Evolutionary conservation across 2,888 invertebrate genomes (phyloP), one percentile per base, ranked within the genome.

Genomic region (Deilephila porcellus): DNA sequence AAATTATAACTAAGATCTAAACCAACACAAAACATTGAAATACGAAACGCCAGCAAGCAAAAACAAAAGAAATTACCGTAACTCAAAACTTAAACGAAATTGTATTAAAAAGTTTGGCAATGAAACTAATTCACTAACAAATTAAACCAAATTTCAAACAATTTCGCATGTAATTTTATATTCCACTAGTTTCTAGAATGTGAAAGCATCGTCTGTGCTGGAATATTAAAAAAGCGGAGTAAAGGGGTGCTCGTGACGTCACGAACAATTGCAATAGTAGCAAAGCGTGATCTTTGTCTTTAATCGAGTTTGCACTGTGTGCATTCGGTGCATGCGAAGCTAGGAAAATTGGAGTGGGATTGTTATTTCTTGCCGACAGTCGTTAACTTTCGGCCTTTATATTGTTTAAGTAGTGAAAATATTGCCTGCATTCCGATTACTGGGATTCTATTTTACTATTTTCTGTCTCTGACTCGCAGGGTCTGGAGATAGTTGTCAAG

Each of bases 241-340:
- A 37, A 64, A 64, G 45, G n/a, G 45, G 45, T n/a, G 64, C 20
- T 81, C 86, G 86, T 90, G 89, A 89, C 88, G 87, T 88, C 89
- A 90, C 86, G 86, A 86, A 77, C 85, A 82, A 83, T 82, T 90
- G 90, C 88, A 89, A 88, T 88, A 82, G 85, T 90, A 90, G 90
- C 89, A 45, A 90, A 91, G 91, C 85, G 89, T 88, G 89, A 91
- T 91, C 91, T 88, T 90, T 90, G 89, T 90, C 89, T 91, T 88
- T 91, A 91, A 91, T 91, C 89, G 89, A 91, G 91, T 92, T 87
- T 85, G 82, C 82, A 83, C 82, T 80, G 81, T 81, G 81, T 81
- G 77, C 79, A 71, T 70, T 74, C 71, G 59, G 45, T 17, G 53
- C 37, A 45, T 73, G 71, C 74, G 34, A 59, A 74, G 64, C 64